Percentiles rank a stretch among this genome's conserved stretches.
Evolutionary conservation across 2,888 invertebrate species (phyloP).

Genomic region (Tiliacea aurago): DNA sequence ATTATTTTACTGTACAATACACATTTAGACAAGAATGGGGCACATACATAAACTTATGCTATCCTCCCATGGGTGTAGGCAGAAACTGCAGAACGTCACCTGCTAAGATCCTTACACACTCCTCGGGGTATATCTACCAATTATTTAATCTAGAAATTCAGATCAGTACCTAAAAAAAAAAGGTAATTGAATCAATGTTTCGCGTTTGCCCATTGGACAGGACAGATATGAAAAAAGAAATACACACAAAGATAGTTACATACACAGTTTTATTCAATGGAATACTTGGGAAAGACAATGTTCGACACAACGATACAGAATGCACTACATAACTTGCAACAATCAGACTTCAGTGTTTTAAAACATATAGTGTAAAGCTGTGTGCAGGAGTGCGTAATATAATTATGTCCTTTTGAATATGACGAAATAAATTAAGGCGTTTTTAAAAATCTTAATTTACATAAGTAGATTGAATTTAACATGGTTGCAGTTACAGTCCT

Average conservation of each 20-base stretch:
- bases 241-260: neutral
- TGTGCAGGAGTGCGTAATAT: conserved; percentile 18
- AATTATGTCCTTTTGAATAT: conserved; percentile 12
- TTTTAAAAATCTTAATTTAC: neutral
- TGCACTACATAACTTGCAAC: conserved; percentile 60
- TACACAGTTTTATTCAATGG: neutral
- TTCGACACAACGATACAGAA: conserved; percentile 41
- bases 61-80: too few relatives aligned
- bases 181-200: neutral
- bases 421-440: neutral
- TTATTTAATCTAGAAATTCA: neutral
- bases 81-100: too few relatives aligned
- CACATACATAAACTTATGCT: too few relatives aligned
- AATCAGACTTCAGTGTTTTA: conserved; percentile 64
- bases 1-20: neutral
- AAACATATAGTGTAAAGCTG: conserved; percentile 54
- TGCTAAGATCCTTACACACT: too few relatives aligned
- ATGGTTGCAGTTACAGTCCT: neutral
- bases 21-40: too few relatives aligned
- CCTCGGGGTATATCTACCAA: neutral
- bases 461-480: neutral
- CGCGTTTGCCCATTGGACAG: too few relatives aligned
- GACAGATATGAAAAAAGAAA: neutral
- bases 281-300: conserved; percentile 26
- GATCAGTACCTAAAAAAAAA: neutral